phyloP scores from a whole-genome alignment of 2,888 invertebrate genomes.

The Achlya flavicornis region DNA sequence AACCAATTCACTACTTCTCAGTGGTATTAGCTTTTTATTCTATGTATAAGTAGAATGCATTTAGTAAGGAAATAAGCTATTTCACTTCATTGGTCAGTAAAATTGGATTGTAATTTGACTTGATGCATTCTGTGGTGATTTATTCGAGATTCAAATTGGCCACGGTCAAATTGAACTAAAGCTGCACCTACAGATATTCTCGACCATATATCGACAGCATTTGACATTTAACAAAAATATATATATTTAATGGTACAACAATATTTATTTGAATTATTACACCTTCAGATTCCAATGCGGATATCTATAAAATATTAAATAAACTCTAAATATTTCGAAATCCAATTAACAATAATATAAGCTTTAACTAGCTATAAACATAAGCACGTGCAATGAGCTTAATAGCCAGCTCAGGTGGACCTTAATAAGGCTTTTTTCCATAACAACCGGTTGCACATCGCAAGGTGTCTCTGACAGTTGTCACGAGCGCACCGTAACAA shows the following conservation, averaged over 20 bases:
- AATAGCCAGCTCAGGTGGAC: conserved; percentile 57
- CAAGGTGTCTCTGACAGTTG: conserved; percentile 57
- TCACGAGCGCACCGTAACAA: conserved; percentile 56
- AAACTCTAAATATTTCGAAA: conserved; percentile 18
- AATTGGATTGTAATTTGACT: conserved; percentile 4
- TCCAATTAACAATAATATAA: conserved; percentile 13
- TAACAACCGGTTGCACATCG: conserved; percentile 43
- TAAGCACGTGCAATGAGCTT: conserved; percentile 53
- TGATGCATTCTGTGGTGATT: background rate
- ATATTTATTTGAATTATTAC: background rate
- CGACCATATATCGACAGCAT: background rate
- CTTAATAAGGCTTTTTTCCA: conserved; percentile 51
- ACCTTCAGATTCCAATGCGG: background rate
- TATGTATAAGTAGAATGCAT: conserved; percentile 19
- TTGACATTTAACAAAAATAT: background rate
- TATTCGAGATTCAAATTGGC: background rate
- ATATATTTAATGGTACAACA: background rate
- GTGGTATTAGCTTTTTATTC: conserved; percentile 37
- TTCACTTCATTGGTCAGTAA: background rate
- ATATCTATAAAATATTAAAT: background rate
- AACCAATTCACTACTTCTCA: conserved; percentile 29
- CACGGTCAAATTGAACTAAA: background rate
- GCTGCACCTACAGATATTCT: background rate
- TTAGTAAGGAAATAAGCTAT: background rate
- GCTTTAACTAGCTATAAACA: conserved; percentile 34